Conservation (phyloP, 1,140 invertebrate genomes). For the Popillia japonica region DNA sequence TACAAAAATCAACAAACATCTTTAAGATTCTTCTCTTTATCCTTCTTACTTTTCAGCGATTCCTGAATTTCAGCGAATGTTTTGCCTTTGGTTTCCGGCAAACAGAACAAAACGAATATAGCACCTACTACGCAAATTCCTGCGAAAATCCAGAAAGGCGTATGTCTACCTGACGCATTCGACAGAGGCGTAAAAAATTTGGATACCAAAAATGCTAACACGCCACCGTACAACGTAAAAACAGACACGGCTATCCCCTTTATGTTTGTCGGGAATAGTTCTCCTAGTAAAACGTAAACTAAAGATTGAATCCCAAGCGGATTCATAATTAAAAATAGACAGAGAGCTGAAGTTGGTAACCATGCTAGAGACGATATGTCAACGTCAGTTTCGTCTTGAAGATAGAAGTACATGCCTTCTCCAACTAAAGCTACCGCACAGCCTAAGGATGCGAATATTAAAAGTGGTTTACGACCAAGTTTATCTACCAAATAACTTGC, state of each 20-base stretch:
- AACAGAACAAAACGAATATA: slow-evolving; percentile 67
- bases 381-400: slow-evolving; percentile 33
- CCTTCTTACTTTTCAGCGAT: neutral
- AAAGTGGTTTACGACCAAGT: slow-evolving; percentile 52
- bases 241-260: slow-evolving; percentile 74
- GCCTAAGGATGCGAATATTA: slow-evolving; percentile 50
- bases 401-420: slow-evolving; percentile 49
- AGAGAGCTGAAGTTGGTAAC: slow-evolving; percentile 52
- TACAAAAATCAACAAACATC: too few relatives aligned
- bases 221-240: slow-evolving; percentile 71
- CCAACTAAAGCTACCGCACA: slow-evolving; percentile 48
- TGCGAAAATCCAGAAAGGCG: slow-evolving; percentile 67
- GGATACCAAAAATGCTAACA: slow-evolving; percentile 76
- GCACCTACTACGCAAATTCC: slow-evolving; percentile 65
- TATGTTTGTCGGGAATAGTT: slow-evolving; percentile 75
- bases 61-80: slow-evolving; percentile 28
- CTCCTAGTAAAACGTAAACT: slow-evolving; percentile 74
- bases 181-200: slow-evolving; percentile 70
- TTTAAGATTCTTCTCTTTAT: too few relatives aligned
- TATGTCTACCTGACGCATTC: slow-evolving; percentile 65
- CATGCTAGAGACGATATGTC: slow-evolving; percentile 44
- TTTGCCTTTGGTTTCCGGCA: slow-evolving; percentile 79
- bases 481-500: slow-evolving; percentile 48
- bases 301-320: slow-evolving; percentile 74
- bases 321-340: slow-evolving; percentile 72